A percentile compares a stretch with the other conserved stretches of the same genome.
Evolutionary conservation across 2,888 invertebrate species (phyloP).

Genomic region (Epinotia nisella): DNA sequence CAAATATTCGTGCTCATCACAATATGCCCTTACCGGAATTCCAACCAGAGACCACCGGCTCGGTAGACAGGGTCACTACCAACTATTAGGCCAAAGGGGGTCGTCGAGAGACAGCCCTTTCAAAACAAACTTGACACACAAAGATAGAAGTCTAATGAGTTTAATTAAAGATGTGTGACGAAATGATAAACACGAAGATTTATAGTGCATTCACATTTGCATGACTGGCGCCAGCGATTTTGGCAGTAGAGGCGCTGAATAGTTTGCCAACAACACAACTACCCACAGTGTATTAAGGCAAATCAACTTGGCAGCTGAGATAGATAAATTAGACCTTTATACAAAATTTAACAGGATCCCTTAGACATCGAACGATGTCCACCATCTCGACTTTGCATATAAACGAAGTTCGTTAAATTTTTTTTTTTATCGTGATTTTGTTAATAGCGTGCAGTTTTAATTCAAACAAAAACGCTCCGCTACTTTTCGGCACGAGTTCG

Average conservation of each 20-base stretch:
- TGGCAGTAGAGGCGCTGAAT: slow-evolving; percentile 19
- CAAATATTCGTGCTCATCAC: background rate
- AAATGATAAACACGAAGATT: slow-evolving; percentile 18
- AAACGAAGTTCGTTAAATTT: background rate
- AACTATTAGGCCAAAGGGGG: too few relatives aligned
- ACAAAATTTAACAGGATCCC: slow-evolving; percentile 9
- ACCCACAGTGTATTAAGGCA: slow-evolving; percentile 5
- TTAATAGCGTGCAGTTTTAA: too few relatives aligned
- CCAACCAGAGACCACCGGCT: too few relatives aligned
- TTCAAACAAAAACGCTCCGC: background rate
- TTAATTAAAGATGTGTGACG: background rate
- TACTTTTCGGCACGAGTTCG: background rate
- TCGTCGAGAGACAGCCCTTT: background rate
- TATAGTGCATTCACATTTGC: slow-evolving; percentile 24
- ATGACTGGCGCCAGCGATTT: slow-evolving; percentile 31
- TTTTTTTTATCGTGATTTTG: too few relatives aligned
- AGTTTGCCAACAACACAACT: slow-evolving; percentile 25
- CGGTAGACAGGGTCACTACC: background rate
- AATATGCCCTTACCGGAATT: too few relatives aligned
- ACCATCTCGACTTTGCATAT: background rate
- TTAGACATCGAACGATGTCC: background rate
- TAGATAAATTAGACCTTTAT: slow-evolving; percentile 16
- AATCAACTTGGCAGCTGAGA: slow-evolving; percentile 19
- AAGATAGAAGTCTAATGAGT: background rate
- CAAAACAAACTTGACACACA: slow-evolving; percentile 3